Percentiles rank a stretch among this genome's conserved stretches.
phyloP scores from a whole-genome alignment of 2,797 vertebrate species.

The Myotis daubentonii region DNA sequence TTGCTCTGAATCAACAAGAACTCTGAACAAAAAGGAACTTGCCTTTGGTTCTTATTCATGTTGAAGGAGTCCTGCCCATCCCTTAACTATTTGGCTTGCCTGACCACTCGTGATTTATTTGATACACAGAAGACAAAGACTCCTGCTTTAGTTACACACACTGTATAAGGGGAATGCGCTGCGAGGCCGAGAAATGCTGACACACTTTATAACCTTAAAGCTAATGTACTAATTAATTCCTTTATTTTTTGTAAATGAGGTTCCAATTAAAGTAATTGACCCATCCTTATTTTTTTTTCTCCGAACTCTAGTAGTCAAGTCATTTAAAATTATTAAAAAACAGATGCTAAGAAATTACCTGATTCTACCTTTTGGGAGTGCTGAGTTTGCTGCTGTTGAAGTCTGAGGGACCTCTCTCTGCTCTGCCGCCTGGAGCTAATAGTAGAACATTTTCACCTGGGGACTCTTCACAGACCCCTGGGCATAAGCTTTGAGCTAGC shows the following conservation, averaged over 20 bases:
- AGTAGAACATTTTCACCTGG: background rate
- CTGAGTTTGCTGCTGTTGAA: background rate
- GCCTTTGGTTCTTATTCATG: conserved; percentile 24
- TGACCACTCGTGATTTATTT: conserved; percentile 12
- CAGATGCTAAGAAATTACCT: conserved; percentile 13
- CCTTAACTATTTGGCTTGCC: background rate
- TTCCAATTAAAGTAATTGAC: background rate
- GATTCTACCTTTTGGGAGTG: background rate
- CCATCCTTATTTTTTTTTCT: background rate
- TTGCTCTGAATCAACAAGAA: conserved; percentile 63
- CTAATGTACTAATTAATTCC: background rate
- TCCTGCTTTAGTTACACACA: background rate
- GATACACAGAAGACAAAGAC: conserved; percentile 34
- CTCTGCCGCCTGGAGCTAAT: background rate
- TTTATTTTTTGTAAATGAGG: conserved; percentile 23
- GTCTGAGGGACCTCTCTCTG: background rate
- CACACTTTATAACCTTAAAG: background rate
- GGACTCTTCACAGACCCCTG: background rate
- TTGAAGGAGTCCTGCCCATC: background rate
- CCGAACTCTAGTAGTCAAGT: background rate
- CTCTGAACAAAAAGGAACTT: conserved; percentile 49
- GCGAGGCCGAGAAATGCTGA: background rate
- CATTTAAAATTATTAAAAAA: conserved; percentile 30
- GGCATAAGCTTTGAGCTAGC: background rate
- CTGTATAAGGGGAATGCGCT: background rate